Percentiles rank a stretch among this genome's conserved stretches.
Evolutionary conservation across 2,797 vertebrate genomes (phyloP).

Genomic region (Anabacerthia variegaticeps): DNA sequence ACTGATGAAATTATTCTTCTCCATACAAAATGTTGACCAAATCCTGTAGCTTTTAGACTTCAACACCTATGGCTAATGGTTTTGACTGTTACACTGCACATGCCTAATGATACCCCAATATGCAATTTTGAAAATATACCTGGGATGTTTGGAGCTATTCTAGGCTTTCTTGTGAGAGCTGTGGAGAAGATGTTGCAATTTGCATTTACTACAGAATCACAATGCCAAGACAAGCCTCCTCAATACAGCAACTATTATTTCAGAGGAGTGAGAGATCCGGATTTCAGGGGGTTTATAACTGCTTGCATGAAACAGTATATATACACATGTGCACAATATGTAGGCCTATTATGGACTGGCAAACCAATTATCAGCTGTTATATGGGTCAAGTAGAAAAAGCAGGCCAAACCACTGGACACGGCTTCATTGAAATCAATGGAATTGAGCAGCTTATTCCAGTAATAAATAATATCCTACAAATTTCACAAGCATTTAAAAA

Average conservation of each 20-base stretch:
- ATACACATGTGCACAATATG: not conserved
- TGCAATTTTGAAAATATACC: not conserved
- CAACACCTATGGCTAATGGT: not conserved
- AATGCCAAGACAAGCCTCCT: not conserved
- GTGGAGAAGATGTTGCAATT: not conserved
- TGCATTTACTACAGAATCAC: not conserved
- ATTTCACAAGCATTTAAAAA: not conserved
- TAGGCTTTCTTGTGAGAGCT: not conserved
- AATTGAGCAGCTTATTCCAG: not conserved
- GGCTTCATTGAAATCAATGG: not conserved
- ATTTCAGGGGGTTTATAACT: not conserved
- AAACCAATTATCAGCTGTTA: conserved; percentile 17
- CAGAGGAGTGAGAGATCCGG: not conserved
- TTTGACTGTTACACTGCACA: not conserved
- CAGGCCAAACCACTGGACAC: not conserved
- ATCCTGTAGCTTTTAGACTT: not conserved
- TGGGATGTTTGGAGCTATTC: not conserved
- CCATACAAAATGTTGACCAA: not conserved
- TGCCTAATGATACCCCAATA: not conserved
- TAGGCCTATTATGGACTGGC: not conserved
- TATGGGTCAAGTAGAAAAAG: not conserved
- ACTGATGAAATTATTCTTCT: not conserved
- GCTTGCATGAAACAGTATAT: not conserved
- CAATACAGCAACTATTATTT: not conserved
- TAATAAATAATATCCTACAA: not conserved